These are phyloP conservation scores for Gallinago stenura DNA, from an alignment of 2,797 vertebrate species.

Conservation along the genomic window DNA sequence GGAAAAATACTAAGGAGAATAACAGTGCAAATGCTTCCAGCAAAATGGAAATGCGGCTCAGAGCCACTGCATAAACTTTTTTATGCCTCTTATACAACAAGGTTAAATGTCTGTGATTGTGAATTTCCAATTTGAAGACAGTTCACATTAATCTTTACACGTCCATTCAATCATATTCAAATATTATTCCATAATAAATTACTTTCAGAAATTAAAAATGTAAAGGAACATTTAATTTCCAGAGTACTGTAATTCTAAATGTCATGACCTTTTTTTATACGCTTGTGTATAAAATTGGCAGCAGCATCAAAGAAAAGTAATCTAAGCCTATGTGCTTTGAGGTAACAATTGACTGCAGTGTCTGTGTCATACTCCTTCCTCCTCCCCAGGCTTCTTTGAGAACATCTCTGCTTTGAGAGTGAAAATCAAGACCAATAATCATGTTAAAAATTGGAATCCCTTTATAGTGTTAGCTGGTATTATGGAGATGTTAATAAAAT, in stretches of 20 bases:
- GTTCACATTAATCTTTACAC: constrained; percentile 59
- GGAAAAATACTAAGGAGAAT: constrained; percentile 38
- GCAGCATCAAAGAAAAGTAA: constrained; percentile 44
- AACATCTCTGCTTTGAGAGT: background rate
- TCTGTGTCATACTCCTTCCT: background rate
- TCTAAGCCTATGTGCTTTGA: constrained; percentile 16
- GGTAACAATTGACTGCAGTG: background rate
- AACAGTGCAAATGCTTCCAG: constrained; percentile 41
- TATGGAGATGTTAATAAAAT: background rate
- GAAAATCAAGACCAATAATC: constrained; percentile 34
- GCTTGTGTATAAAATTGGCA: constrained; percentile 53
- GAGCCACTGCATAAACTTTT: constrained; percentile 42
- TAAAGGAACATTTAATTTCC: constrained; percentile 68
- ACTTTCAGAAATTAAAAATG: constrained; percentile 70
- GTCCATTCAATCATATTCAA: constrained; percentile 27
- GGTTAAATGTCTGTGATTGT: constrained; percentile 36
- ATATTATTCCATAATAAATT: constrained; percentile 54
- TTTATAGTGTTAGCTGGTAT: background rate
- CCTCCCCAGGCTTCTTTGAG: background rate
- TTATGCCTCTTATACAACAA: constrained; percentile 41
- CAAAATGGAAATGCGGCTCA: constrained; percentile 50
- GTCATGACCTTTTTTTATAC: constrained; percentile 48
- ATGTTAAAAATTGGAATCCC: constrained; percentile 8
- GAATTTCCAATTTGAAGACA: constrained; percentile 28
- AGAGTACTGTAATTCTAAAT: constrained; percentile 65